Evolutionary conservation across 1,140 invertebrate genomes (phyloP).

Genomic region (Coelopa frigida): DNA sequence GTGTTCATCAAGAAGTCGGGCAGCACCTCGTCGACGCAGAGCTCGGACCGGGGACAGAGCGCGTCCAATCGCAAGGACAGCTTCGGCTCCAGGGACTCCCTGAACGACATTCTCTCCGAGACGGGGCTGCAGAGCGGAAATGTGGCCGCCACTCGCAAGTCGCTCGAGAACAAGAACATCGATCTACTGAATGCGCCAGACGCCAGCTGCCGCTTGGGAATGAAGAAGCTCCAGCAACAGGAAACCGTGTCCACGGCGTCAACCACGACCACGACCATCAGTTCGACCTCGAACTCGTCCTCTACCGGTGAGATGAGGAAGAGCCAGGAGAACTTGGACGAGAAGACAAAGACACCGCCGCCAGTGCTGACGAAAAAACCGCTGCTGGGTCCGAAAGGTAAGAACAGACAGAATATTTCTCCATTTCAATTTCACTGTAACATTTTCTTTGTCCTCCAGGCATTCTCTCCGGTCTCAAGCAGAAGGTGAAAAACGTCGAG

Average conservation of each 20-base stretch:
- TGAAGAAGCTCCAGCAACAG: constrained; percentile 19
- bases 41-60: too few relatives aligned
- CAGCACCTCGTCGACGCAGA: constrained; percentile 22
- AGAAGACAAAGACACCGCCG: constrained; percentile 38
- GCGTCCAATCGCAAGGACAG: constrained; percentile 42
- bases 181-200: constrained; percentile 32
- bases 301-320: constrained; percentile 31
- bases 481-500: constrained; percentile 48
- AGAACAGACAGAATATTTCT: not conserved
- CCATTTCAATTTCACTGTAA: not conserved
- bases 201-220: constrained; percentile 8
- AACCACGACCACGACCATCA: constrained; percentile 13
- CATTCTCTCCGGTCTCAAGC: constrained; percentile 53
- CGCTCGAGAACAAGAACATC: constrained; percentile 46
- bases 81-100: constrained; percentile 41
- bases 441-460: constrained; percentile 19
- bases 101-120: constrained; percentile 42
- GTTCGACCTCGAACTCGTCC: constrained; percentile 1
- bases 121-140: constrained; percentile 40
- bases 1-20: constrained; percentile 38
- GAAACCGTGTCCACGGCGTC: constrained; percentile 16
- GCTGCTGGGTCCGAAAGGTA: constrained; percentile 16
- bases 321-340: constrained; percentile 40
- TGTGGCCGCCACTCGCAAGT: constrained; percentile 48
- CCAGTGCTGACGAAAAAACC: constrained; percentile 53